Base-by-base conservation (phyloP, 2,888 invertebrate genomes). In the Archips xylosteana region DNA sequence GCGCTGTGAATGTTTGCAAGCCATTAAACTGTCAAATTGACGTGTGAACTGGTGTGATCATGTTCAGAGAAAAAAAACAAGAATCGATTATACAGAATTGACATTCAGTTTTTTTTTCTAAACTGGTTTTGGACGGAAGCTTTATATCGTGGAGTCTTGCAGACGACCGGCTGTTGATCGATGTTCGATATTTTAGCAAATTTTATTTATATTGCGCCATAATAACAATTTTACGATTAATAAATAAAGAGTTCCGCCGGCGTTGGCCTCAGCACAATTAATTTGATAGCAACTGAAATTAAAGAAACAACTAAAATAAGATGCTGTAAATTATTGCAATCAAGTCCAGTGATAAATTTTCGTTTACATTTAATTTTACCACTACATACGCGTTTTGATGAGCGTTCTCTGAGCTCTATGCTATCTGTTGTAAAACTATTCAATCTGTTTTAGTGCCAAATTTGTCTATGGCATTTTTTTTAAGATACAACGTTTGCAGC, bases 241-340 rank as follows among this genome's bases (percentile, higher is more conserved):
- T 74, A 74, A 74, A 69, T 64, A 69, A 74, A 69, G 54, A 39
- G 62, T 42, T 63, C 62, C 45, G 66, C 57, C 42, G 68, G 63
- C 67, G 36, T 45, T 68, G 72, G 63, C 72, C 68, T 57, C 68
- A 68, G 49, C 62, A 74, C 73, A 74, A 74, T 74, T 74, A 74
- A 68, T 74, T 74, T 69, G 49, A 71, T 68, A 65, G 64, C 36
- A 63, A 73, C 63, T 73, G 63, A 69, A 74, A 69, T 74, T 63
- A 68, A 60, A 73, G 68, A 73, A 72, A 67, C 79, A 79, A 83
- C 89, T 87, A 87, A 91, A 91, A 90, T 90, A 90, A 90, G 85
- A 87, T 78, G 77, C 82, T 83, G 78, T 89, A 87, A 90, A 91
- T 90, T 87, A 88, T 89, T 82, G 85, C 90, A 85, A 89, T 87